phyloP scores from a whole-genome alignment of 2,888 invertebrate species.

The Eumerus sabulonum region DNA sequence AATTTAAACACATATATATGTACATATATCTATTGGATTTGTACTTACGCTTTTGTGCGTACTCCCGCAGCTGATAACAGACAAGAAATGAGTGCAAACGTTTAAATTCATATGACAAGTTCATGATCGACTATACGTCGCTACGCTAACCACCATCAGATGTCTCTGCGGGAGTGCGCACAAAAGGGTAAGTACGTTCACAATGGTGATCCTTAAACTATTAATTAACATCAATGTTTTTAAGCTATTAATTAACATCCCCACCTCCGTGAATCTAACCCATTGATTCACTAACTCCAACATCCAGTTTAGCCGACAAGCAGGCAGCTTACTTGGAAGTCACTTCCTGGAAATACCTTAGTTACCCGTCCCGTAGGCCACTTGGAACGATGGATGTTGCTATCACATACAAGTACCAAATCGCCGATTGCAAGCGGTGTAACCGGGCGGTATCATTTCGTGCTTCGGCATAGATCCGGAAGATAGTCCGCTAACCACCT shows the following conservation, averaged over 20 bases:
- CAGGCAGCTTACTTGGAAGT: slow-evolving; percentile 37
- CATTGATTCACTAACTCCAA: slow-evolving; percentile 14
- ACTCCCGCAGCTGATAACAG: too few species aligned
- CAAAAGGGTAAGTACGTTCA: too few species aligned
- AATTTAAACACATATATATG: too few species aligned
- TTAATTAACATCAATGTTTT: too few species aligned
- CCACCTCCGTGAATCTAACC: slow-evolving; percentile 6
- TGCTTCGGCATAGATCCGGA: slow-evolving; percentile 15
- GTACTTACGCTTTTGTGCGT: too few species aligned
- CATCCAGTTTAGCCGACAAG: slow-evolving; percentile 25
- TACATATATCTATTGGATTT: too few species aligned
- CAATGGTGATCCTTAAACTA: too few species aligned
- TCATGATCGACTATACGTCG: too few species aligned
- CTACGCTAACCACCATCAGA: too few species aligned
- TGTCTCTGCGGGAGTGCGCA: too few species aligned
- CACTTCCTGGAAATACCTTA: slow-evolving; percentile 13
- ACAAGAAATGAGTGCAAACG: too few species aligned
- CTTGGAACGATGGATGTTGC: slow-evolving; percentile 5
- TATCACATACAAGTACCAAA: slow-evolving; percentile 3
- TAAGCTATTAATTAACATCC: not conserved
- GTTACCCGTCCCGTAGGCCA: slow-evolving; percentile 1
- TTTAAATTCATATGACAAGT: too few species aligned
- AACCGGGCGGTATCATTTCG: slow-evolving; percentile 10
- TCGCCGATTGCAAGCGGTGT: not conserved
- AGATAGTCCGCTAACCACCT: slow-evolving; percentile 20